phyloP scores from a whole-genome alignment of 2,797 vertebrate genomes.

The Acipenser oxyrinchus region DNA sequence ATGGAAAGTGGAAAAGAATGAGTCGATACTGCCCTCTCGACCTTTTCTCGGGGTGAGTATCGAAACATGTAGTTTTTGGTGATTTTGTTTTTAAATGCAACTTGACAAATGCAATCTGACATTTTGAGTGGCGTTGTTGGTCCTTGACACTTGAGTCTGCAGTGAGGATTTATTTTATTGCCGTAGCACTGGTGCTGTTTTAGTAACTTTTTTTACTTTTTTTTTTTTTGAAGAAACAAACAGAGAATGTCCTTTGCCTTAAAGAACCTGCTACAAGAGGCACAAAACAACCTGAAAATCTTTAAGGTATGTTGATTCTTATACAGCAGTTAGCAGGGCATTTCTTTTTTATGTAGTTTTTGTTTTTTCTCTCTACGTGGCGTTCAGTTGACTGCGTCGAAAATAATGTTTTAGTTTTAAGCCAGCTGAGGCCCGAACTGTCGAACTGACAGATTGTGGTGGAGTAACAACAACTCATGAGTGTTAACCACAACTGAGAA shows the following conservation, averaged over 20 bases:
- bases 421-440: no score
- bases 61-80: not conserved
- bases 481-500: no score
- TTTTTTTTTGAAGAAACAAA: constrained; percentile 67
- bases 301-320: constrained; percentile 75
- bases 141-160: no score
- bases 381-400: not conserved
- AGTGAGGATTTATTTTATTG: no score
- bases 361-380: not conserved
- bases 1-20: constrained; percentile 87
- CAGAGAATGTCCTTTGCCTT: constrained; percentile 94
- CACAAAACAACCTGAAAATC: constrained; percentile 97
- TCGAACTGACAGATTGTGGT: no score
- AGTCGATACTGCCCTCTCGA: constrained; percentile 94
- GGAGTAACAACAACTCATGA: no score
- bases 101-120: no score
- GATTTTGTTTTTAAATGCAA: no score
- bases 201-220: not conserved
- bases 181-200: not conserved
- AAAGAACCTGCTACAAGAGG: constrained; percentile 88
- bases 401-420: no score
- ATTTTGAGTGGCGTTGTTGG: no score
- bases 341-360: not conserved
- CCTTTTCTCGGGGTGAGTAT: constrained; percentile 91
- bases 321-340: not conserved